phyloP scores from a whole-genome alignment of 2,797 vertebrate genomes.

The Anas bernieri region DNA sequence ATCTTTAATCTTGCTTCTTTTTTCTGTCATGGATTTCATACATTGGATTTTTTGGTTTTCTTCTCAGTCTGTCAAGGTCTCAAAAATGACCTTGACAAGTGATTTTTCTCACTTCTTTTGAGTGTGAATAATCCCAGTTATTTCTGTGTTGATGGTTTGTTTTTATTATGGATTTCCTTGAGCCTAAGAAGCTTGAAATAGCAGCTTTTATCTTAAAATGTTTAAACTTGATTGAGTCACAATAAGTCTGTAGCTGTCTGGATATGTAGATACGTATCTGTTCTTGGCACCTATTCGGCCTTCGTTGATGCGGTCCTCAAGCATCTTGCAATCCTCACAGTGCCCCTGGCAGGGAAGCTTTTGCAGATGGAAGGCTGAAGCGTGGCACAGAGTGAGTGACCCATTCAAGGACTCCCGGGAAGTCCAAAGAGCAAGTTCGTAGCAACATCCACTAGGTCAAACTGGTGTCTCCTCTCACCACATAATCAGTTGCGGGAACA shows the following conservation, averaged over 20 bases:
- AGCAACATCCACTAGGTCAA: neutral
- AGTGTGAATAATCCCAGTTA: conserved; percentile 53
- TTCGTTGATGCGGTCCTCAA: neutral
- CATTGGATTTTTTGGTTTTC: neutral
- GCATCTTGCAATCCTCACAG: neutral
- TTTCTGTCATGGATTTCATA: conserved; percentile 7
- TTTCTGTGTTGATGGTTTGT: conserved; percentile 34
- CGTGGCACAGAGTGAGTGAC: neutral
- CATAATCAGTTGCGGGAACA: neutral
- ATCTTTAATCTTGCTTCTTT: neutral
- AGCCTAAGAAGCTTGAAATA: conserved; percentile 38
- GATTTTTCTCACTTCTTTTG: conserved; percentile 27
- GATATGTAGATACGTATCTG: neutral
- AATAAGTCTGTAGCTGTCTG: conserved; percentile 4
- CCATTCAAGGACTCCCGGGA: neutral
- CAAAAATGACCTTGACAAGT: conserved; percentile 40
- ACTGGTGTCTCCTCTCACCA: neutral
- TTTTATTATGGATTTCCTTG: conserved; percentile 51
- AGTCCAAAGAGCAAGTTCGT: neutral
- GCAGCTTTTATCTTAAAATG: conserved; percentile 42
- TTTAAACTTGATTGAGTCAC: conserved; percentile 33
- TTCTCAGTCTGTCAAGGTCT: conserved; percentile 7
- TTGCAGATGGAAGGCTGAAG: neutral
- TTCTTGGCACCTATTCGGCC: neutral
- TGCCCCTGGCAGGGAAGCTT: neutral